Base-by-base conservation (phyloP, 2,888 invertebrate genomes). In the Drosophila anceps region DNA sequence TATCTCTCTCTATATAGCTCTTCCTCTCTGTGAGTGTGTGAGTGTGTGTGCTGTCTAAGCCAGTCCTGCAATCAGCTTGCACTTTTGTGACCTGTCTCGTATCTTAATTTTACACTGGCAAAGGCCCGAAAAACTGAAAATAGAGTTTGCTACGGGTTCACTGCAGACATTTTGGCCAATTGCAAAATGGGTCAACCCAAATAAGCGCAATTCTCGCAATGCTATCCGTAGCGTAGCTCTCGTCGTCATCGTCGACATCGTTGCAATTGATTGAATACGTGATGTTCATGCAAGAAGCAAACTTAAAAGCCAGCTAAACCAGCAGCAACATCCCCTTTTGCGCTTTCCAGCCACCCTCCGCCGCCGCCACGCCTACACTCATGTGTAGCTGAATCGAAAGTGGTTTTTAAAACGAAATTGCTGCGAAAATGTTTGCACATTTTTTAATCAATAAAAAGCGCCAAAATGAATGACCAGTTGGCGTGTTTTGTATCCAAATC, bases 191-290 rank as follows among this genome's bases (percentile, higher is more conserved):
- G 90, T 90, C 90, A 90, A 79, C 75, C 76, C 83, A 86, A 90
- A 76, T 86, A 90, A 86, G 86, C 79, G 76, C 72, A 77, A 77
- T 79, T 62, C 76, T 78, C 48, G 46, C 59, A 65, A 35, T 57
- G 73, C 65, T 53, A 46, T 59, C 61, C 37, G 67, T 43, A 41
- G 54, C 37, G 66, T 46, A 46, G 54, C 37, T 53, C 37, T 68
- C 63, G 41, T 59, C 41, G 65, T 64, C 59, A 60, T 67, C 69
- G 75, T 76, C 62, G 77, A 69, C 73, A 88, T 81, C 83, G 84
- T 85, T 88, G 90, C 86, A 90, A 90, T 90, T 86, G 86, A 86
- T 86, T 86, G 90, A 86, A 86, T 90, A 86, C 86, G 86, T 86
- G 86, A 86, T 90, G 84, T 85, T 86, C 88, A 88, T 86, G 81